Evolutionary conservation across 2,113 vertebrate species (phyloP).

Genomic region (Cromileptes altivelis): DNA sequence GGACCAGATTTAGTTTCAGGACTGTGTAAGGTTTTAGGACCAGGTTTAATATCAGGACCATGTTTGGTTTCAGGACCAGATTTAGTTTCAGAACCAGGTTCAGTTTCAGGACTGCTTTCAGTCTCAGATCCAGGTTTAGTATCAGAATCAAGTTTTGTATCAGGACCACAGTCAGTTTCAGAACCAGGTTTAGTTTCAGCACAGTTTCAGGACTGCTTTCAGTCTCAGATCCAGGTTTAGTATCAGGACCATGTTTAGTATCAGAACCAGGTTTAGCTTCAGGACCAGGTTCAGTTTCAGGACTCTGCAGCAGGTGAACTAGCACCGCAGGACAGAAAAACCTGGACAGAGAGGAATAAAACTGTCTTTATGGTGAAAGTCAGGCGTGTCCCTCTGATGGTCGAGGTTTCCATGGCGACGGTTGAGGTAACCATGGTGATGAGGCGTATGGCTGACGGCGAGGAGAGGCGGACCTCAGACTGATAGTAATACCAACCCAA

Average conservation of each 20-base stretch:
- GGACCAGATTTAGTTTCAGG: too few relatives aligned
- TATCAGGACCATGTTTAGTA: not conserved
- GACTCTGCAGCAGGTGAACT: not conserved
- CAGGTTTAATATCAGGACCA: too few relatives aligned
- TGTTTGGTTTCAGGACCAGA: too few relatives aligned
- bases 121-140: too few relatives aligned
- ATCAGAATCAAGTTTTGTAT: not conserved
- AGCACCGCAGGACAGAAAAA: too few relatives aligned
- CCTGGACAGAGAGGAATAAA: not conserved
- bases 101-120: too few relatives aligned
- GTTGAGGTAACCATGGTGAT: constrained; percentile 54
- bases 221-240: not conserved
- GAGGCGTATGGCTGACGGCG: constrained; percentile 41
- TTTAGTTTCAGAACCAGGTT: too few relatives aligned
- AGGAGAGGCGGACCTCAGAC: constrained; percentile 36
- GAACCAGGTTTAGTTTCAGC: not conserved
- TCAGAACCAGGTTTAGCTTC: not conserved
- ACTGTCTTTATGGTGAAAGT: constrained; percentile 1
- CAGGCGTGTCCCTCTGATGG: constrained; percentile 40
- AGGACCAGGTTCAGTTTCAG: not conserved
- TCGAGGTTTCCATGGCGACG: constrained; percentile 53
- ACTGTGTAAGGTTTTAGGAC: too few relatives aligned
- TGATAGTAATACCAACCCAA: constrained; percentile 4
- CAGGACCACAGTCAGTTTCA: not conserved
- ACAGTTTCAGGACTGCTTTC: not conserved